A percentile compares a stretch with the other conserved stretches of the same genome.
These are phyloP conservation scores for Lycophotia porphyrea DNA, from an alignment of 2,888 invertebrate genomes.

Conservation along the genomic window DNA sequence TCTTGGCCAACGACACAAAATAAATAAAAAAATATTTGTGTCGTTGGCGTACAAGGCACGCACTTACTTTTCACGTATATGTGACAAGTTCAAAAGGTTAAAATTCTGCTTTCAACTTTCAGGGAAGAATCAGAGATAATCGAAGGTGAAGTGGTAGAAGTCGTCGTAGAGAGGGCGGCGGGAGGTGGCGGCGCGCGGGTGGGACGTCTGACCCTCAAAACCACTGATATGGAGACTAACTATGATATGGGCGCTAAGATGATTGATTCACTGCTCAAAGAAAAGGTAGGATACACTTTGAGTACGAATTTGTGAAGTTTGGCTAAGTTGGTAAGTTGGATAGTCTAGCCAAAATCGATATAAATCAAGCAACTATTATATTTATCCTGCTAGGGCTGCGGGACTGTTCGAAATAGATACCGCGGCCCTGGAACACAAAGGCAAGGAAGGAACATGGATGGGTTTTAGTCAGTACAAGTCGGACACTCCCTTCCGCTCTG, in stretches of 20 bases:
- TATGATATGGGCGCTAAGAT: constrained; percentile 99
- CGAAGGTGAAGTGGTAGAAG: constrained; percentile 99
- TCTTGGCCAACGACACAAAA: no score
- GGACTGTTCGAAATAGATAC: no score
- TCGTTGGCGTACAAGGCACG: no score
- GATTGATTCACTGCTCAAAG: constrained; percentile 98
- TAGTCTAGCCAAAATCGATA: background rate
- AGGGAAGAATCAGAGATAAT: constrained; percentile 99
- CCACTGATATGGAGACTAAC: constrained; percentile 99
- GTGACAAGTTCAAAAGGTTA: no score
- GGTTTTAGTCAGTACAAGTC: no score
- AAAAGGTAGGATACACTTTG: constrained; percentile 92
- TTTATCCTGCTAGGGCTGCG: no score
- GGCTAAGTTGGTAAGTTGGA: background rate
- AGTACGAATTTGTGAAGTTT: background rate
- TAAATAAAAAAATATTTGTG: no score
- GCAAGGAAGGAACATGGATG: no score
- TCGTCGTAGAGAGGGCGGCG: constrained; percentile 98
- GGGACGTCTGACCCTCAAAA: constrained; percentile 98
- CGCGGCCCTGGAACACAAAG: no score
- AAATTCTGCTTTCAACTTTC: constrained; percentile 6
- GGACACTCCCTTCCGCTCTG: no score
- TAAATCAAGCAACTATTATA: background rate
- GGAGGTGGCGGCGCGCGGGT: constrained; percentile 94
- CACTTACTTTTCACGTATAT: no score